Base-by-base conservation (phyloP, 1,140 invertebrate genomes). In the Lepidurus couesii region DNA sequence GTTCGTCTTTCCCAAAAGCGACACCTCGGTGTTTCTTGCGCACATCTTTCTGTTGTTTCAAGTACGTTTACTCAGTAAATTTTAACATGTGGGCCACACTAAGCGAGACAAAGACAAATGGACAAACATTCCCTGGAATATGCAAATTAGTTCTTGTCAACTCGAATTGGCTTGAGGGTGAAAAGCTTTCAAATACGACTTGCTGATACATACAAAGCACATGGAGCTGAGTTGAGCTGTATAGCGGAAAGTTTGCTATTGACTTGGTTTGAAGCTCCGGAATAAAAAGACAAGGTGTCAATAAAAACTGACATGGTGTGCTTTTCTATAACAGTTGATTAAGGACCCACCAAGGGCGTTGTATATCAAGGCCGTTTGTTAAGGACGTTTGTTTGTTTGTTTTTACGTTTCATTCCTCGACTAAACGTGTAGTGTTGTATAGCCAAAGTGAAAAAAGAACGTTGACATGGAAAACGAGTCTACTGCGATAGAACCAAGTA, bases 301-400 rank as follows among this genome's bases (percentile, higher is more conserved):
- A 65, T 7, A 9, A 21, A 65, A 65, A 65, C 53, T 65, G 53
- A 65, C 21, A 65, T 5, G 34, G 34, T 34, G 34, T 4, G 53
- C 21, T 65, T 65, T 7, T 13, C 53, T 65, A 21, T 21, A 65
- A 16, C 53, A 21, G 16, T 65, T 65, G 34, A 34, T 34, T 34
- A 34, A 13, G 9, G 21, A 65, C 53, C 53, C 16, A 13, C 16
- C 53, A 65, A 65, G 53, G 13, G 53, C 16, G 53, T 13, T 65
- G 21, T 65, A 5, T 11, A 65, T 65, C 53, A 65, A 65, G 53
- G 53, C 16, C 53, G 53, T 65, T 16, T 0, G n/a, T 65, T 34
- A 65, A 65, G 53, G 53, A n/a, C 53, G 53, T 16, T 65, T 65
- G 53, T 65, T 65, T 65, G 21, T 65, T 65, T 65, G 53, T 65